These are phyloP conservation scores for Lycocerus yunnanus DNA, from an alignment of 2,888 invertebrate genomes.

Conservation along the genomic window DNA sequence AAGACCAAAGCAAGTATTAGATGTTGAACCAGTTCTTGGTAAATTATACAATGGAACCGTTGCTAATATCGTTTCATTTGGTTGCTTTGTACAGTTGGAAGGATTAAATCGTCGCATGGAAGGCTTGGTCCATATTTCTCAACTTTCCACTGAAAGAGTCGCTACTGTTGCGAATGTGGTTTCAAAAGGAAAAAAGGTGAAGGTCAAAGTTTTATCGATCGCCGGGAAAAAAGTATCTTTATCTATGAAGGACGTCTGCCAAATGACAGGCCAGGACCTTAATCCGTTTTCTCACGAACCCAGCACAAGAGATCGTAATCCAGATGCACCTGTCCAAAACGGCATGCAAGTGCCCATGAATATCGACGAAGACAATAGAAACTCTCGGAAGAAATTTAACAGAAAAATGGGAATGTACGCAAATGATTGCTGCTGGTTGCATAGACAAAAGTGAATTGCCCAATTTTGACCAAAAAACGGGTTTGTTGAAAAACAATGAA, in stretches of 20 bases:
- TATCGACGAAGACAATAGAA: conserved; percentile 78
- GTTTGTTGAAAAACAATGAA: conserved; percentile 86
- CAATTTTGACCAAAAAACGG: conserved; percentile 97
- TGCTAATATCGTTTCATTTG: conserved; percentile 95
- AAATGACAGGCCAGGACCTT: conserved; percentile 90
- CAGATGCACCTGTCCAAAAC: conserved; percentile 81
- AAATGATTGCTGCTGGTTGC: conserved; percentile 91
- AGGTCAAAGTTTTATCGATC: conserved; percentile 88
- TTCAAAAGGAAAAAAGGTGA: conserved; percentile 83
- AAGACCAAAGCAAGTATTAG: conserved; percentile 46
- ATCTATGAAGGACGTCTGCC: conserved; percentile 98
- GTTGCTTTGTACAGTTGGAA: conserved; percentile 96
- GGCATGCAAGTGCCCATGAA: conserved; percentile 55
- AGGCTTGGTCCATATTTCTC: conserved; percentile 96
- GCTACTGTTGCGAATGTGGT: conserved; percentile 95
- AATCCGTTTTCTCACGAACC: conserved; percentile 83
- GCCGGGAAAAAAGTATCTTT: conserved; percentile 95
- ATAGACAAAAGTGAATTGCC: conserved; percentile 93
- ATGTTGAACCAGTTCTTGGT: conserved; percentile 78
- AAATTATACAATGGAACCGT: conserved; percentile 94
- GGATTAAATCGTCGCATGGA: conserved; percentile 91
- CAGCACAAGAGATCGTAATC: conserved; percentile 80
- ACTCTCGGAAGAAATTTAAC: conserved; percentile 87
- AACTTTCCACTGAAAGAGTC: conserved; percentile 88
- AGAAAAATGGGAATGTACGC: conserved; percentile 97